Conservation (phyloP, 2,888 invertebrate genomes). For the Morpho deidamia region DNA sequence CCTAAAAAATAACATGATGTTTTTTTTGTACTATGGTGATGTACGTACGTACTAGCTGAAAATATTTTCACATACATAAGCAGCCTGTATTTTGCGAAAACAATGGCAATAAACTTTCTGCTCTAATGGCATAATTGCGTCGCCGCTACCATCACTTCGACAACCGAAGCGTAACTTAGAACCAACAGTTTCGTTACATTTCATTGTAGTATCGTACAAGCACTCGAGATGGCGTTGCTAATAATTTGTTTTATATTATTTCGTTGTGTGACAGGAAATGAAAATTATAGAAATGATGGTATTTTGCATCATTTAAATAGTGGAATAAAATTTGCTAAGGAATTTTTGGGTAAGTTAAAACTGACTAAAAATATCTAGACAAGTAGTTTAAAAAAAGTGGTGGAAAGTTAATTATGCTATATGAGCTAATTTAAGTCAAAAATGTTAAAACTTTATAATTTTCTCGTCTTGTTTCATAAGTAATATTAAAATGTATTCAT, state of each 20-base stretch:
- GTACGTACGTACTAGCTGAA: too few species aligned
- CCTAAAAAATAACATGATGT: too few species aligned
- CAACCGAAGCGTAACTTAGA: conserved; percentile 49
- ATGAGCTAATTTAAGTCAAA: too few species aligned
- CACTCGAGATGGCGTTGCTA: conserved; percentile 61
- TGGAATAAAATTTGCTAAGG: conserved; percentile 65
- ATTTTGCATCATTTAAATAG: conserved; percentile 54
- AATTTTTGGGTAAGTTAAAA: conserved; percentile 56
- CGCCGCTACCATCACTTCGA: conserved; percentile 46
- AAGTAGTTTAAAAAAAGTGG: too few species aligned
- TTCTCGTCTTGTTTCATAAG: too few species aligned
- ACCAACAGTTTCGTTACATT: conserved; percentile 15
- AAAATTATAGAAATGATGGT: conserved; percentile 45
- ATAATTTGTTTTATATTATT: conserved; percentile 37
- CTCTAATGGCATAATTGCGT: conserved; percentile 52
- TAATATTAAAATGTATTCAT: too few species aligned
- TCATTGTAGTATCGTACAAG: conserved; percentile 41
- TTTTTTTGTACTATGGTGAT: too few species aligned
- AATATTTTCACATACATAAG: neutral
- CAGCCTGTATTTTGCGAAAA: conserved; percentile 43
- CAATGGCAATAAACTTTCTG: conserved; percentile 48
- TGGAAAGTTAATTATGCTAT: too few species aligned
- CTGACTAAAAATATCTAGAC: neutral
- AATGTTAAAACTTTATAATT: too few species aligned
- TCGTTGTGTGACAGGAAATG: conserved; percentile 36